Base-by-base conservation (phyloP, 2,113 vertebrate species). In the Peromyscus polionotus region DNA sequence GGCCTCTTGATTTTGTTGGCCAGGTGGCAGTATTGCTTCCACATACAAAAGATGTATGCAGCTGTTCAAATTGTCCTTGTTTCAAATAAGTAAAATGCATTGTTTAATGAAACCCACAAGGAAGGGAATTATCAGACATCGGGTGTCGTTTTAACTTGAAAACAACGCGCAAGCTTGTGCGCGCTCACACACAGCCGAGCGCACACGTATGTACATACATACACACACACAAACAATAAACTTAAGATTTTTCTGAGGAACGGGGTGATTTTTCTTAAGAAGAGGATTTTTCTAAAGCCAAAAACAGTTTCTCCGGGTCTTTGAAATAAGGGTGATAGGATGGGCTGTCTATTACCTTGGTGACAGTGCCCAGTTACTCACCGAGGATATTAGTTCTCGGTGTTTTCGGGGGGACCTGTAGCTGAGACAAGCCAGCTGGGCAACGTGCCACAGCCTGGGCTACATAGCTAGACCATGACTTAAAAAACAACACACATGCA, bases 41-140 rank as follows among this genome's bases (percentile, higher is more conserved):
- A 5, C 51, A 7, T 61, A 48, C 7, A 89, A 59, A 75, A 75
- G 12, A 19, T 79, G 68, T 17, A 57, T 61, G 33, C 54, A 84
- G 68, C 88, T 88, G 59, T 85, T 96, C 77, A 88, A 54, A 75
- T 10, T 24, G 33, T 88, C 28, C 6, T 72, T 45, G 6, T 59
- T 94, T 95, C 45, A 84, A 16, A 33, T 54, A 45, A 96, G 14
- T 67, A n/a, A 88, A 63, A 22, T 33, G 10, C 39, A 14, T 61
- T 96, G 68, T 89, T 93, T 92, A 42, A 90, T 88, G 87, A 96
- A 95, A 96, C 48, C 19, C 70, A 65, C n/a, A 73, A 57, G 28
- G 24, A 72, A 96, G 17, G 39, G 51, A 85, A 59, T 79, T 70
- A 84, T 65, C 48, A 85, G 39, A 65, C n/a, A 85, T n/a, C 42